Base-by-base conservation (phyloP, 2,113 vertebrate species). In the Eudyptes chrysolophus region DNA sequence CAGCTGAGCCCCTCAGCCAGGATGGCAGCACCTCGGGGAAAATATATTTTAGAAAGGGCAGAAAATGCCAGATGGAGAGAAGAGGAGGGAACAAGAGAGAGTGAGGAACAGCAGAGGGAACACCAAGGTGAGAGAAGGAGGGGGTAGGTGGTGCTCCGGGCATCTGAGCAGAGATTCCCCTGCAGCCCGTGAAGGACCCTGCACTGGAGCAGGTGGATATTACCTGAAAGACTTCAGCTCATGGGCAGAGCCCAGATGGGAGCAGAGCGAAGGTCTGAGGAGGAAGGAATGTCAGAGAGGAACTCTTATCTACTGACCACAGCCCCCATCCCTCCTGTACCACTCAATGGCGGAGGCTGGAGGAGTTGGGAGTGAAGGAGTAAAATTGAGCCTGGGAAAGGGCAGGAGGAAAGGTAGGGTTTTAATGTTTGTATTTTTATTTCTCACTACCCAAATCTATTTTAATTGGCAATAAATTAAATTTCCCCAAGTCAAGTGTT, bases 301-400 rank as follows among this genome's bases (percentile, higher is more conserved):
- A 93, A 38, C 11, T 0, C 0, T 52, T 14, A 40, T 9, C 7
- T 46, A 21, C 11, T 62, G 6, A 36, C 5, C 6, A 36, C 25
- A 52, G 2, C 13, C 25, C 3, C 9, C 14, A 3, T 22, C 7
- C 6, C 2, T 44, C 3, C 20, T 48, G 3, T 30, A 19, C 12
- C 25, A 29, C 14, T 49, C 4, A 22, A 5, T 25, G 8, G 9
- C 3, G 1, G 3, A 11, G 4, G 6, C 5, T 44, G 38, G 8
- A 34, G 5, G 11, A 36, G 15, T 3, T 52, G 32, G 9, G 16
- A 91, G 27, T n/a, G 21, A 75, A 68, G 11, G 4, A 55, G 3
- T 48, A 17, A 86, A 79, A 15, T 2, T 66, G 34, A 86, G 7
- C 7, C 27, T 83, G 11, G 49, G 20, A 51, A 83, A 84, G 46